Evolutionary conservation across 37 sponge, comb jelly and placozoan genomes (phyloP), one percentile per base, ranked within the genome.

Genomic region (Chondrosia reniformis): DNA sequence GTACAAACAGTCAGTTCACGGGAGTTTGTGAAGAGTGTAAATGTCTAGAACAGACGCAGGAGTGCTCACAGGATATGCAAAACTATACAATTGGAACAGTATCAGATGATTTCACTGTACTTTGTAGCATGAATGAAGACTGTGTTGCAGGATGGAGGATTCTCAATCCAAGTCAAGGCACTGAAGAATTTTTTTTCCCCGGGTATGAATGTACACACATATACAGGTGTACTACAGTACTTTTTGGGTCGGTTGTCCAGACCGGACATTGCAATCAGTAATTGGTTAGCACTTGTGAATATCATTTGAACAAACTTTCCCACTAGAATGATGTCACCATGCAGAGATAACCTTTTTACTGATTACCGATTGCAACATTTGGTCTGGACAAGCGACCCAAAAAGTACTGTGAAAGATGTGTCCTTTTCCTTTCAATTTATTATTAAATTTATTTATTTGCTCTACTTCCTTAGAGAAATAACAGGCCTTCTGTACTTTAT

Each of bases 111-210:
- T 84, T 89, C 44, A 57, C 72, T 21, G 12, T 31, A 6, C 34
- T 84, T 24, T 89, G 89, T 42, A 24, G 9, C 22, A 28, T 10
- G 3, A 56, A 55, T 0, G 41, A n/a, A 4, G 46, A 56, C 42
- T 84, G 85, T 39, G 77, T 19, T 33, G 77, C 67, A 63, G 89
- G 89, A 25, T 89, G 89, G 89, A 15, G 21, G 67, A 32, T 82
- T 21, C 41, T 77, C 2, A 78, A 62, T 39, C 58, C 31, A 32
- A 28, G 0, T 77, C 81, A 79, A 58, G 15, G n/a, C n/a, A n/a
- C 8, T 21, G 9, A 13, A 24, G 44, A 59, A 73, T n/a, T n/a
- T n/a, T n/a, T n/a, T n/a, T n/a, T n/a, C n/a, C n/a, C n/a, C n/a
- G n/a, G n/a, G n/a, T 56, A 28, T 56, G 58, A 56, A 28, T 56